Evolutionary conservation across 2,113 vertebrate genomes (phyloP), one percentile per base, ranked within the genome.

Genomic region (Limnothrissa miodon): DNA sequence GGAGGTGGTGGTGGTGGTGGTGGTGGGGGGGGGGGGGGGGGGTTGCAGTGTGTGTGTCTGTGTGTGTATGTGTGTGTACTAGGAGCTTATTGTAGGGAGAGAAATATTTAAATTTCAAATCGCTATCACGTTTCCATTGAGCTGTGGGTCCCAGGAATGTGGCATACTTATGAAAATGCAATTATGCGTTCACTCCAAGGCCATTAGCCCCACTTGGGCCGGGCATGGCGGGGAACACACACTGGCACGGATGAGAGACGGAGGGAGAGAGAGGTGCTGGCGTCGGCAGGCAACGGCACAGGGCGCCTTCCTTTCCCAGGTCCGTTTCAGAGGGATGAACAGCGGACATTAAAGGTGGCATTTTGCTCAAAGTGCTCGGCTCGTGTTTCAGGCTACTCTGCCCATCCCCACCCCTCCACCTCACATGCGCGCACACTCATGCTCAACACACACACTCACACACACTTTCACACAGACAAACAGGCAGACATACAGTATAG

Each of bases 81-180:
- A 74, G 13, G 66, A 13, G 29, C 29, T 17, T 33, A 17, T 74
- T 33, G 66, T 1, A 10, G 59, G 88, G 88, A 89, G 84, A 85
- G 90, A 93, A 90, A 91, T 44, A 86, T 91, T 85, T 86, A 74
- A 88, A 89, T 89, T 91, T 88, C 90, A 90, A 74, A 83, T 89
- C 21, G 84, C 90, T 92, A 90, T 92, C 91, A 85, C 9, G 9
- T 91, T 90, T 87, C 85, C 89, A 92, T 89, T 90, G 80, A 85
- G 79, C 11, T 90, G 93, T 13, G 91, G 87, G 21, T 90, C 85
- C 79, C 80, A 1, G 89, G 89, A 86, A 90, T 86, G 87, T 82
- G 84, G 78, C 82, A 79, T 74, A 78, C 74, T 85, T 85, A 89
- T 70, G 79, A 90, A 82, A 86, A 87, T 82, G 88, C 89, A 91